These are phyloP conservation scores for Prostheceraeus crozeri DNA, from an alignment of 2,888 invertebrate species.

Conservation along the genomic window DNA sequence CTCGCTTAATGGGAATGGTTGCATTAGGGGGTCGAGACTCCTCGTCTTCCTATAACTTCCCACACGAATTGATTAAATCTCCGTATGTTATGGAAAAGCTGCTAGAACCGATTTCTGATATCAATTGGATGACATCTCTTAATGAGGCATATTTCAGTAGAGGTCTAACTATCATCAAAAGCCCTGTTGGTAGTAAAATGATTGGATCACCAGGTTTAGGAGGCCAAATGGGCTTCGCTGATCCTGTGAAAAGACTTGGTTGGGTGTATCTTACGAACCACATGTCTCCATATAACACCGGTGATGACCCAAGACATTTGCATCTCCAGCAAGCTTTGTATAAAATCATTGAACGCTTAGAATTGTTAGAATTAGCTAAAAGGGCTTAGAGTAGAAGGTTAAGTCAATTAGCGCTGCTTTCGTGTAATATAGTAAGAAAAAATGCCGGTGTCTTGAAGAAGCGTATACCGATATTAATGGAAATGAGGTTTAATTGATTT, in stretches of 20 bases:
- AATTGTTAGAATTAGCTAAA: no score
- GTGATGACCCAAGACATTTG: constrained; percentile 24
- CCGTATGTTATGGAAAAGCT: not conserved
- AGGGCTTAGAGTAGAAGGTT: no score
- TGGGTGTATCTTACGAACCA: constrained; percentile 56
- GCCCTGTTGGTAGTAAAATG: constrained; percentile 42
- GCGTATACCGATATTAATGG: no score
- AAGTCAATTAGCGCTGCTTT: no score
- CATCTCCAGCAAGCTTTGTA: constrained; percentile 26
- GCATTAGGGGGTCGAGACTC: not conserved
- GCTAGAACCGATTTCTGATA: not conserved
- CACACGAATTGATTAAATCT: not conserved
- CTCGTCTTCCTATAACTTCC: not conserved
- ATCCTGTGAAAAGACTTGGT: constrained; percentile 51
- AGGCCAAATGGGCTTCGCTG: constrained; percentile 55
- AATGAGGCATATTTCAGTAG: not conserved
- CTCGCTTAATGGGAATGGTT: no score
- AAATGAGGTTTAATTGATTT: no score
- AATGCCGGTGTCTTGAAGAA: no score
- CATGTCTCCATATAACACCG: constrained; percentile 36
- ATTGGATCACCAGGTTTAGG: constrained; percentile 57
- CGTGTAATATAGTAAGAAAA: no score
- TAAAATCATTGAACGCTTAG: no score
- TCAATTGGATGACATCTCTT: not conserved
- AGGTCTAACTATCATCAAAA: not conserved